Evolutionary conservation across 2,888 invertebrate species (phyloP), one percentile per base, ranked within the genome.

Genomic region (Myopa tessellatipennis): DNA sequence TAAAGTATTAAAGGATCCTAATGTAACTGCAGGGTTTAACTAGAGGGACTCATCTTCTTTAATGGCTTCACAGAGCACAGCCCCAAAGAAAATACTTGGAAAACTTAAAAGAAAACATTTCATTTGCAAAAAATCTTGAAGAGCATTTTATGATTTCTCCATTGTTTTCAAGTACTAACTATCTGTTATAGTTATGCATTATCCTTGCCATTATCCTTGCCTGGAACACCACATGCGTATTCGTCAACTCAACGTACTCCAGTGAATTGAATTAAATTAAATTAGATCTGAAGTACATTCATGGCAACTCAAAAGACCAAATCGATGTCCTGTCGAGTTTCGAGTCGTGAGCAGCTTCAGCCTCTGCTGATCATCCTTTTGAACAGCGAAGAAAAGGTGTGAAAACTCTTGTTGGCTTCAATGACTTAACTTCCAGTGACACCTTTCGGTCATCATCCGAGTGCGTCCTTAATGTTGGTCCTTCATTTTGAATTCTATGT

Each of bases 261-360:
- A 55, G n/a, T 55, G 55, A 55, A 55, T n/a, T 16, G 55, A 55
- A 55, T 55, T 55, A 14, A 55, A 55, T 55, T 55, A 55, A 55
- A n/a, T 55, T 55, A 10, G 10, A n/a, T 55, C 10, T 55, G 55
- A 55, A 55, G 55, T 55, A 16, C 55, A 26, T 26, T 26, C 26
- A 10, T 45, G 10, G 45, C 16, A 55, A 55, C 55, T 55, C 55
- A n/a, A 55, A 16, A n/a, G 55, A n/a, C 45, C 6, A 45, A 4
- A 4, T 4, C 55, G 16, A 55, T 55, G 55, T 55, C 55, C 55
- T 55, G 55, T 55, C 14, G n/a, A 6, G n/a, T 55, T 14, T 55
- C 16, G 14, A 14, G 55, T 55, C 55, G 10, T 55, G 16, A n/a
- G 55, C 55, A 55, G 14, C 10, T 55, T n/a, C 16, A 12, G 3